Base-by-base conservation (phyloP, 2,113 vertebrate genomes). In the Rallus limicola region DNA sequence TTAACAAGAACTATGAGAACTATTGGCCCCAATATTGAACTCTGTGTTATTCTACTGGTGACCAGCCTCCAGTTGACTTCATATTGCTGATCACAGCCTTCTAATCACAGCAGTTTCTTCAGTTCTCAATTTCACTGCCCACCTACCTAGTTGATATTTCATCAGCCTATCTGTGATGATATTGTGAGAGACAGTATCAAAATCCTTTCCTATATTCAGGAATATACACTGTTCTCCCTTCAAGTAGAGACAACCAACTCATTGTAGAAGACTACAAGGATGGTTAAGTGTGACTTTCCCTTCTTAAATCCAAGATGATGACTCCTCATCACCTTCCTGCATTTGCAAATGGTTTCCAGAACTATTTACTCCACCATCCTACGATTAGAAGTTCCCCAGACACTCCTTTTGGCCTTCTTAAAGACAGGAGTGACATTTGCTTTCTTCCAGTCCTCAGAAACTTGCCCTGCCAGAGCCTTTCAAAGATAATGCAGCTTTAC, bases 11-110 rank as follows among this genome's bases (percentile, higher is more conserved):
- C 21, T 23, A 65, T 19, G 53, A 53, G 46, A 71, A 29, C 13
- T 11, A 59, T 2, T 20, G 16, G 33, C 5, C 16, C 19, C 19
- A 63, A 28, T 36, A 74, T 3, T 1, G 0, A 50, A 84, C 21
- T n/a, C 18, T 13, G 8, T 23, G 33, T 31, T 75, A 86, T 44
- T 82, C 55, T 63, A 33, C 48, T 69, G 38, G 42, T 52, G 63
- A 58, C 40, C 42, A 10, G 23, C 16, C 36, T 59, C 28, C 62
- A 58, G 48, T 10, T 84, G 29, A 60, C 68, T 79, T 84, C 17
- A 48, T 13, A 18, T 31, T 67, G 31, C 67, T 67, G 21, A 36
- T 62, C 17, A 46, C 9, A 83, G 38, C 53, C 29, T 82, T 67
- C 40, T 8, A 13, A 84, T 62, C 11, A 16, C 21, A 72, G 21